A percentile compares a stretch with the other conserved stretches of the same genome.
phyloP scores from a whole-genome alignment of 2,797 vertebrate genomes.

The Myotis findleyi region DNA sequence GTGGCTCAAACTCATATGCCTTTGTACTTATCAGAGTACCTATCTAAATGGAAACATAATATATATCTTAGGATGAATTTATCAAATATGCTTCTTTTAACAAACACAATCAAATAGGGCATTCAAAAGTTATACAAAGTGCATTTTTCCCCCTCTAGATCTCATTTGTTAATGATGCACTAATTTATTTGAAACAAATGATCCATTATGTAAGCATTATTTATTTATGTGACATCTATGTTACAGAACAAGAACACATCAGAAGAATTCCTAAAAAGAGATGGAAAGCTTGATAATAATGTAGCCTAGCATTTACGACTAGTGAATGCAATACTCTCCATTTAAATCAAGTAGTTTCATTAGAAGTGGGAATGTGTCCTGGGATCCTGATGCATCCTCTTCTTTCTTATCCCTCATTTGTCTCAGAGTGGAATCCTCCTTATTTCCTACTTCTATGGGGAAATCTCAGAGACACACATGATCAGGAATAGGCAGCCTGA shows the following conservation, averaged over 20 bases:
- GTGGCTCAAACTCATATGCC: background rate
- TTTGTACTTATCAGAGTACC: background rate
- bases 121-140: background rate
- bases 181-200: constrained; percentile 32
- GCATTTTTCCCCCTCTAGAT: background rate
- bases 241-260: background rate
- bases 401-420: background rate
- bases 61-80: background rate
- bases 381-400: background rate
- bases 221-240: background rate
- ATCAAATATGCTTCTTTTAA: background rate
- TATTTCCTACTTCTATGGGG: background rate
- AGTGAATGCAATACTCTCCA: background rate
- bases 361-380: background rate
- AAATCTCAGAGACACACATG: background rate
- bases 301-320: background rate
- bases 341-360: background rate
- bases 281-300: background rate
- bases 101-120: background rate
- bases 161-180: background rate
- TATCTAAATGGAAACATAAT: background rate
- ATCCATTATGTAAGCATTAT: background rate
- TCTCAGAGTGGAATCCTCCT: background rate
- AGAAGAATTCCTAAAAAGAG: background rate
- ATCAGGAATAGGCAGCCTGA: background rate